Percentiles rank a stretch among this genome's conserved stretches.
Evolutionary conservation across 2,888 invertebrate genomes (phyloP).

Genomic region (Neria commutata): DNA sequence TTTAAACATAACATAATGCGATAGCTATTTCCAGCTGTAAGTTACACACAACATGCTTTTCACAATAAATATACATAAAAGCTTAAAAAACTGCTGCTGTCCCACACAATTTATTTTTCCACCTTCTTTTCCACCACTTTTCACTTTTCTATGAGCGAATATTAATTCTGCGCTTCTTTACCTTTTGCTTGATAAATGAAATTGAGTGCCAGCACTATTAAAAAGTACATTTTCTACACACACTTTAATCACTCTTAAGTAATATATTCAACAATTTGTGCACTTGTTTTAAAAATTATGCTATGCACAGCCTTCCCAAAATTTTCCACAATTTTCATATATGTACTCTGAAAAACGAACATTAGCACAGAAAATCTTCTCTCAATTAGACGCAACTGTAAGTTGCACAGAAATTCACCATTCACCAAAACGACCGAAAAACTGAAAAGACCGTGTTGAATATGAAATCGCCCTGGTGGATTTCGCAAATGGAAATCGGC

Average conservation of each 20-base stretch:
- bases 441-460: too few species aligned
- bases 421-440: too few species aligned
- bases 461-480: too few species aligned
- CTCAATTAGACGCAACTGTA: too few species aligned
- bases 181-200: slow-evolving; percentile 58
- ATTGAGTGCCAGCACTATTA: slow-evolving; percentile 55
- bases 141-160: slow-evolving; percentile 24
- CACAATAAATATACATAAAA: not conserved
- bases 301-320: too few species aligned
- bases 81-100: slow-evolving; percentile 16
- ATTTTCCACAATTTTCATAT: too few species aligned
- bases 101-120: not conserved
- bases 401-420: too few species aligned
- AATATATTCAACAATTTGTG: slow-evolving; percentile 28
- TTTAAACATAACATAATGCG: too few species aligned
- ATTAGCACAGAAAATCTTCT: too few species aligned
- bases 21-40: too few species aligned
- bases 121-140: slow-evolving; percentile 17
- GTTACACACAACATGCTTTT: not conserved
- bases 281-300: slow-evolving; percentile 26
- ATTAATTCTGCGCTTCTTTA: slow-evolving; percentile 38
- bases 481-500: too few species aligned
- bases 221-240: slow-evolving; percentile 54
- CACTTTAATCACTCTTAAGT: slow-evolving; percentile 31
- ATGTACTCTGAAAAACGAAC: too few species aligned